Conservation (phyloP, 2,888 invertebrate species). For the Troilus luridus region DNA sequence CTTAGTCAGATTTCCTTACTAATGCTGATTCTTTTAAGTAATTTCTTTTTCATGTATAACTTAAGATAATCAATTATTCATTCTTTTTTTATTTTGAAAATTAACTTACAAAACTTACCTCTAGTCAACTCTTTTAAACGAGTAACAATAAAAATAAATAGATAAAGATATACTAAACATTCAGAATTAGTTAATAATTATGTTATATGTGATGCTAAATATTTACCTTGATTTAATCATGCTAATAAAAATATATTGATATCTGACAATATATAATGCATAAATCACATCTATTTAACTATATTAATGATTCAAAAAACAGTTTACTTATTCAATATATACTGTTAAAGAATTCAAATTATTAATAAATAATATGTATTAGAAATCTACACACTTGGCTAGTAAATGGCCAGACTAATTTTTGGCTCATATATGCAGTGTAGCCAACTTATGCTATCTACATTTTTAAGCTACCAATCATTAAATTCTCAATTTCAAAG, state of each 20-base stretch:
- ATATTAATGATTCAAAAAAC: neutral
- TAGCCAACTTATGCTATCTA: neutral
- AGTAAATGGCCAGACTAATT: neutral
- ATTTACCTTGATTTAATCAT: neutral
- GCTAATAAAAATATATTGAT: neutral
- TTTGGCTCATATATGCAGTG: neutral
- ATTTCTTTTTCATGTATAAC: neutral
- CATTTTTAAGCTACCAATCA: neutral
- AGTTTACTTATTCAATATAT: neutral
- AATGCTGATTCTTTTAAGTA: neutral
- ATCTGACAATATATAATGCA: neutral
- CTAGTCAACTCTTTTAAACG: neutral
- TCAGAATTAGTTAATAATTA: neutral
- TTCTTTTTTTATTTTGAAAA: neutral
- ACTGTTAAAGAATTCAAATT: neutral
- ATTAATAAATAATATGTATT: neutral
- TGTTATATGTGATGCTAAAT: neutral
- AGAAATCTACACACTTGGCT: neutral
- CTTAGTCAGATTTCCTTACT: neutral
- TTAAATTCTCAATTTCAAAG: neutral
- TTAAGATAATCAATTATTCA: neutral
- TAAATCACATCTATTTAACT: neutral
- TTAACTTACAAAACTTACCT: neutral
- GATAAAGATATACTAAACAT: neutral
- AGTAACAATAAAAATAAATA: slow-evolving; percentile 4